Evolutionary conservation across 2,797 vertebrate species (phyloP), one percentile per base, ranked within the genome.

Genomic region (Epinephelus awoara): DNA sequence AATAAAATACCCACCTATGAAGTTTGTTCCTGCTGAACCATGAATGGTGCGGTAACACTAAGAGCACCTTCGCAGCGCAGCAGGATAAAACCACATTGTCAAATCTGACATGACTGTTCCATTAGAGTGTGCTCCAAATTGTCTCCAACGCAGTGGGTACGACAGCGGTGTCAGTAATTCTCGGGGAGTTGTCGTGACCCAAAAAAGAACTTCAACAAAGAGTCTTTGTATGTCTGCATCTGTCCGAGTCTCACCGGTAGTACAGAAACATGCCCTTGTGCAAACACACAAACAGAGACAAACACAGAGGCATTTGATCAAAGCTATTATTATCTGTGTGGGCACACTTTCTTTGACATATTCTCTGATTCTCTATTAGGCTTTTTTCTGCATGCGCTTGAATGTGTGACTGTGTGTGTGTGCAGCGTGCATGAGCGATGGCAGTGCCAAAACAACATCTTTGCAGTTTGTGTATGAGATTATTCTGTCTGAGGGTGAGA

Each of bases 281-380:
- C 12, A 44, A 44, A 29, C 29, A 68, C 46, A 56, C 13, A 66
- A 18, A 74, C 46, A 13, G 14, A 75, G 42, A 74, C 8, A n/a
- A 77, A 51, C 78, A 75, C 72, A 67, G 50, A 75, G 38, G 23
- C 46, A 42, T 66, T 79, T 83, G 59, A 68, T 84, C 65, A 84
- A 72, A 79, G 80, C 71, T 83, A 78, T 82, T 79, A 83, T 79
- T 85, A 75, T 80, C 66, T 67, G 54, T 84, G 85, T 75, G 66
- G 76, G 52, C 79, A 75, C 47, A 80, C 46, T 8, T 74, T 78
- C 70, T 68, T 51, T 67, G 40, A 58, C 34, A 34, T 75, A 47
- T 66, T 83, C 42, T 55, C 42, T 55, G 27, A 68, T 44, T 74
- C 59, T 75, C 51, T 59, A 13, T 75, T 69, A 40, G 62, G n/a